Evolutionary conservation across 1,140 invertebrate genomes (phyloP).

Genomic region (Drosophila funebris): DNA sequence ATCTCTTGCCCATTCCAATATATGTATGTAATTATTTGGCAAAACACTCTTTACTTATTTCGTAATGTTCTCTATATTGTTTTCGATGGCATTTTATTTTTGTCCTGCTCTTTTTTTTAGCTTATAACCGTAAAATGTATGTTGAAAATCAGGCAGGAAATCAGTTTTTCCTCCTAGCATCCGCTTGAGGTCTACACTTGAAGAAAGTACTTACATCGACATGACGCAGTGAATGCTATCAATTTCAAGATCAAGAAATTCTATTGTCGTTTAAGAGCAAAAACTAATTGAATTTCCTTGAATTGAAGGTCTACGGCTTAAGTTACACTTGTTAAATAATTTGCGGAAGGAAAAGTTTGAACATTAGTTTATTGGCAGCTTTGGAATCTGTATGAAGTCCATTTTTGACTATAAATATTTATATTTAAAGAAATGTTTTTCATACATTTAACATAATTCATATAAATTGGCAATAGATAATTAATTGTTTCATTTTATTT

Average conservation of each 20-base stretch:
- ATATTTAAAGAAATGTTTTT: no score
- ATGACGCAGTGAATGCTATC: conserved; percentile 6
- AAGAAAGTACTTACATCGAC: background rate
- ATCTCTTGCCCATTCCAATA: background rate
- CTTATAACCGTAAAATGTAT: conserved; percentile 5
- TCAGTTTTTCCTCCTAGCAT: background rate
- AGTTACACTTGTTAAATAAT: background rate
- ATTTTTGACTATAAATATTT: no score
- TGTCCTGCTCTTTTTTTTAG: background rate
- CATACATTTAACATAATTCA: no score
- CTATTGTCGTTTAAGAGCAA: background rate
- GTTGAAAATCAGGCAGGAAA: conserved; percentile 13
- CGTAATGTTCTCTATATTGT: conserved; percentile 32
- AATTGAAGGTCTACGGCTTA: conserved; percentile 1
- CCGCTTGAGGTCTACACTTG: conserved; percentile 8
- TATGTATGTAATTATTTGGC: conserved; percentile 42
- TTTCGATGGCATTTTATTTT: background rate
- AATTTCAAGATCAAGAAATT: conserved; percentile 45
- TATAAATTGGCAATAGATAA: no score
- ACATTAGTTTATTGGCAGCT: background rate
- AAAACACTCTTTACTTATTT: conserved; percentile 40
- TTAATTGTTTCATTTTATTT: no score
- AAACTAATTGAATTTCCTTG: background rate
- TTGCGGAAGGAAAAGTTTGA: background rate
- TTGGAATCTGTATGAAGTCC: background rate